A percentile compares a stretch with the other conserved stretches of the same genome.
phyloP scores from a whole-genome alignment of 1,140 invertebrate genomes.

The Tetragonula clypearis region DNA sequence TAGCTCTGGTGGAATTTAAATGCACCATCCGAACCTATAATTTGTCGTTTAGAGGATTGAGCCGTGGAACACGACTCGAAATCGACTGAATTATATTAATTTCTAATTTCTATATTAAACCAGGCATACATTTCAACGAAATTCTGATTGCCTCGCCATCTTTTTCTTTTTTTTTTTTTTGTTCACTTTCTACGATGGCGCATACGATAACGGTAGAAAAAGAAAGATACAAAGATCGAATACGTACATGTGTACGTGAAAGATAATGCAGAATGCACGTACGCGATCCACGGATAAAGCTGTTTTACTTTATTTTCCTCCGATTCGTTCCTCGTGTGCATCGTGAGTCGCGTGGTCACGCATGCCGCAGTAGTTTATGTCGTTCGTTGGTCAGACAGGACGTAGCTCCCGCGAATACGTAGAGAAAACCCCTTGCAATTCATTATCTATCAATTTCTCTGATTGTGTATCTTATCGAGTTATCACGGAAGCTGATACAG shows the following conservation, averaged over 20 bases:
- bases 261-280: background rate
- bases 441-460: background rate
- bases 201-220: background rate
- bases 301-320: background rate
- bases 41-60: background rate
- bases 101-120: background rate
- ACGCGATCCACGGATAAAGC: conserved; percentile 8
- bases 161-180: too few species aligned
- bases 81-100: rapidly evolving
- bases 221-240: conserved; percentile 30
- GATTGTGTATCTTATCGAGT: background rate
- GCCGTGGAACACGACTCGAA: background rate
- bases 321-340: background rate
- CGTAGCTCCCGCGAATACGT: background rate
- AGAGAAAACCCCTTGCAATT: background rate
- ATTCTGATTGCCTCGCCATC: background rate
- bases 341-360: background rate
- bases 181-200: too few species aligned
- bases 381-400: conserved; percentile 42
- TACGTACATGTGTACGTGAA: background rate
- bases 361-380: conserved; percentile 34
- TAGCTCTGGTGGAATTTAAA: conserved; percentile 36
- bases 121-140: background rate
- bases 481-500: too few species aligned
- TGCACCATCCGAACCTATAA: background rate